Evolutionary conservation across 1,140 invertebrate genomes (phyloP), one percentile per base, ranked within the genome.

Genomic region (Holcopasites calliopsidis): DNA sequence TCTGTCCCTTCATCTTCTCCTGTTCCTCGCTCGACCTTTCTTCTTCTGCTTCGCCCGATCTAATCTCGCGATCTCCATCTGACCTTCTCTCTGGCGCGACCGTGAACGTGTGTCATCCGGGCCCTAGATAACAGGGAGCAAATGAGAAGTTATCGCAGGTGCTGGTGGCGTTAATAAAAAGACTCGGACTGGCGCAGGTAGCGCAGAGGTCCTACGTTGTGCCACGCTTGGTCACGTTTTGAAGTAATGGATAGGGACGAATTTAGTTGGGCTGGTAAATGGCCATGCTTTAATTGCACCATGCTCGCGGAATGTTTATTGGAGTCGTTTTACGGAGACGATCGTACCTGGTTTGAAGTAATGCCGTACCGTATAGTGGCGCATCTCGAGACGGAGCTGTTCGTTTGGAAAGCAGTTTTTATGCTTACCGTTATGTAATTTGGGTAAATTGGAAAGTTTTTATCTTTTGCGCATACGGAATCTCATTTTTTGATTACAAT

Each of bases 131-230:
- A 71, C 28, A 42, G 26, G 26, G 21, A 52, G 66, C 57, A 61
- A 76, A 71, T 54, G 62, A 76, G 74, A 76, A 76, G 75, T 65
- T 65, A 65, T 65, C 62, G 62, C 62, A 65, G 62, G 62, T 65
- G 62, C 44, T 49, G 31, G 55, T 16, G 18, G 23, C 16, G 40
- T 33, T 68, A 55, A 57, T 49, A 42, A 75, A 66, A 74, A 70
- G 18, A 13, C 8, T 23, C 5, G 26, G 35, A 40, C n/a, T 58
- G 35, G 21, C 35, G 40, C 11, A 44, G 21, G 18, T 16, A 3
- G 16, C 2, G 44, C 2, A 3, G 16, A 6, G 3, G n/a, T 47
- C 6, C 10, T 42, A 28, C 26, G 26, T n/a, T 13, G 60, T 13
- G 58, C 5, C 3, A 18, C 16, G 7, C 28, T 1, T 21, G n/a